Conservation (phyloP, 92 coral and sea anemone species). For the Montipora capitata region DNA sequence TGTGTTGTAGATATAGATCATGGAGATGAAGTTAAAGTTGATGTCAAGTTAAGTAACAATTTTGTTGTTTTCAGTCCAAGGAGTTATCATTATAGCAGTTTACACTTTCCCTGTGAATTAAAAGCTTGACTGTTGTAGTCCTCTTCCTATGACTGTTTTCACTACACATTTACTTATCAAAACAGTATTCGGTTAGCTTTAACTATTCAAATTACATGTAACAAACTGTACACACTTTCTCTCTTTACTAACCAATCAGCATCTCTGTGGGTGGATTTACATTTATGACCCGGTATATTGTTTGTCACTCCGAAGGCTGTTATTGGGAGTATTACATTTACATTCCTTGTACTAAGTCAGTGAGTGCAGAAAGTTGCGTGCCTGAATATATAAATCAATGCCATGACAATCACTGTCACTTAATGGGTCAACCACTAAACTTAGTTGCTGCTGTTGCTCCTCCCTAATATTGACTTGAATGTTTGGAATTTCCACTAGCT, state of each 20-base stretch:
- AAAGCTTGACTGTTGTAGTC: constrained; percentile 23
- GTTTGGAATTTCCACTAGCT: constrained; percentile 52
- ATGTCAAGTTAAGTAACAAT: background rate
- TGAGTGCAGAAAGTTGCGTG: constrained; percentile 37
- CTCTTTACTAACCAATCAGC: constrained; percentile 14
- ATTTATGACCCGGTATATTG: background rate
- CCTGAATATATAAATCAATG: constrained; percentile 56
- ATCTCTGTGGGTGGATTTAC: constrained; percentile 1
- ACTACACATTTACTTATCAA: constrained; percentile 17
- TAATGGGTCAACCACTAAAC: constrained; percentile 37
- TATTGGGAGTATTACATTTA: constrained; percentile 10
- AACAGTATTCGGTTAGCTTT: constrained; percentile 16
- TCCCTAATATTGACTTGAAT: constrained; percentile 35
- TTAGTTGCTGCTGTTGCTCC: constrained; percentile 30
- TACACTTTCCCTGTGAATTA: constrained; percentile 25
- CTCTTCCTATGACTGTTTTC: constrained; percentile 28
- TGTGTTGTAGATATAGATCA: background rate
- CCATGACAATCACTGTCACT: constrained; percentile 53
- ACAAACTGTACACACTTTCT: background rate
- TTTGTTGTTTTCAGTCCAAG: constrained; percentile 18
- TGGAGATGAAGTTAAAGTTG: constrained; percentile 8
- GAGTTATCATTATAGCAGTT: constrained; percentile 38
- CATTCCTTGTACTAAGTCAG: background rate
- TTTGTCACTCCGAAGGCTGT: too few relatives aligned
- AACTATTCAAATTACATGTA: constrained; percentile 9